phyloP scores from a whole-genome alignment of 1,140 invertebrate genomes.

The Aphaenogaster rudis region DNA sequence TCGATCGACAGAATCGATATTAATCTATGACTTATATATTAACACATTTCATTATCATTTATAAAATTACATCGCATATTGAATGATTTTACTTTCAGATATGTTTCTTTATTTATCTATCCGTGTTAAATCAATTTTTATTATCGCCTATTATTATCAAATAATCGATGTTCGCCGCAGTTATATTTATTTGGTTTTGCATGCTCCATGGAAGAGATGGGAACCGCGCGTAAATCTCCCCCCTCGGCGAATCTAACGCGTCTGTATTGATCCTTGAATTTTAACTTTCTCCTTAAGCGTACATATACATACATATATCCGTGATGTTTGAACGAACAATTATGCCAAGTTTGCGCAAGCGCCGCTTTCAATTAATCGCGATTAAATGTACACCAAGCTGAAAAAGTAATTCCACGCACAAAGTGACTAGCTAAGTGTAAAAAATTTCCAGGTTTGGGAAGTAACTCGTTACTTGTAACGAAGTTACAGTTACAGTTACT shows the following conservation, averaged over 20 bases:
- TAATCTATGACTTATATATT: neutral
- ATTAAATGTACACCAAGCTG: neutral
- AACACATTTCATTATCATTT: neutral
- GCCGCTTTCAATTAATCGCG: neutral
- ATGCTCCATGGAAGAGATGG: neutral
- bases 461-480: no score
- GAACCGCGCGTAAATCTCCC: slow-evolving; percentile 2
- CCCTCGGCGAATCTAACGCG: slow-evolving; percentile 14
- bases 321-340: slow-evolving; percentile 26
- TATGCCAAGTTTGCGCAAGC: slow-evolving; percentile 36
- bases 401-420: neutral
- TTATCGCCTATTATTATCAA: neutral
- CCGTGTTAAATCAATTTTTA: neutral
- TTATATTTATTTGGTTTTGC: neutral
- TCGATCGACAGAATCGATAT: neutral
- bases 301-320: neutral
- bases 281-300: slow-evolving; percentile 50
- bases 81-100: neutral
- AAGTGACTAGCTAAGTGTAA: neutral
- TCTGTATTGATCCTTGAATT: slow-evolving; percentile 57
- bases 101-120: neutral
- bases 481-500: no score
- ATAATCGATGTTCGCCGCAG: neutral
- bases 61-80: slow-evolving; percentile 12
- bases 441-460: neutral